Base-by-base conservation (phyloP, 2,888 invertebrate species). In the Silvanus unidentatus region DNA sequence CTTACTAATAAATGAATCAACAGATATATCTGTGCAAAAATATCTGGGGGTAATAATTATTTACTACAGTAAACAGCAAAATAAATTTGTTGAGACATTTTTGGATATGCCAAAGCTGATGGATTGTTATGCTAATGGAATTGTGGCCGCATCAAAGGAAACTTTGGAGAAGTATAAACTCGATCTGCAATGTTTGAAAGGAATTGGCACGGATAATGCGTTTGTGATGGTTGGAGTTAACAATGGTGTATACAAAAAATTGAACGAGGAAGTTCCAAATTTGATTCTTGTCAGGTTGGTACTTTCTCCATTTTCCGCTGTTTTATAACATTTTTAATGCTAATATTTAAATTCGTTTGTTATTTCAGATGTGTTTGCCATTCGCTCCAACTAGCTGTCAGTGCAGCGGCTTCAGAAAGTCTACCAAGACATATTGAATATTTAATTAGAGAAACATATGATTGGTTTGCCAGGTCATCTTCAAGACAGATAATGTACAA, bases 171-270 rank as follows among this genome's bases (percentile, higher is more conserved):
- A n/a, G 4, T 9, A 12, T 32, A 3, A 32, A 3, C 32, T 32
- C n/a, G 4, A n/a, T 3, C 3, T 32, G 4, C 4, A 32, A 32
- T 8, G n/a, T 32, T 32, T 62, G 51, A 52, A 53, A 45, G 66
- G 64, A 16, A 62, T 68, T 42, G 66, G 65, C n/a, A 64, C 62
- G 16, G 67, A 70, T 42, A 68, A 66, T 53, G 64, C 63, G 2
- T 56, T 61, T 12, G 65, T 63, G 1, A 69, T 69, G 66, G 48
- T 53, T 8, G 69, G 66, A 3, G 49, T 63, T 3, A 67, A 67
- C 50, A 62, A 60, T 46, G 64, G 68, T 1, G 65, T 69, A 2
- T 52, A 58, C 50, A 43, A 52, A 22, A 57, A 54, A 58, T 38
- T 67, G 39, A 66, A 66, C 58, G 38, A 43, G 46, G 52, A 60